A percentile compares a stretch with the other conserved stretches of the same genome.
phyloP scores from a whole-genome alignment of 2,888 invertebrate genomes.

The Cryptocheilus praepositus region DNA sequence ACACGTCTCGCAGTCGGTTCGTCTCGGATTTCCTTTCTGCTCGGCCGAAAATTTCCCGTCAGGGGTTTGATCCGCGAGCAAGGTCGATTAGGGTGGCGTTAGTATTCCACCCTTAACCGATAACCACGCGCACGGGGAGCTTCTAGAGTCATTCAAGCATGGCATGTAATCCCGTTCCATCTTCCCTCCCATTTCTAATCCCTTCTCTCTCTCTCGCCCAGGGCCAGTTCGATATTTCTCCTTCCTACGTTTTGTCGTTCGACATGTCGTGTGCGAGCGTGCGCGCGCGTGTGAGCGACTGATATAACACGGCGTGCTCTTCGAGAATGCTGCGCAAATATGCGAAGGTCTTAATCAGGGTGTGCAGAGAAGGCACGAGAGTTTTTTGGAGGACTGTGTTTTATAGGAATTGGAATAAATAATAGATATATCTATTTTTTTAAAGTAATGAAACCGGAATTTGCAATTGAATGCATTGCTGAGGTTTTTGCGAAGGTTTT shows the following conservation, averaged over 20 bases:
- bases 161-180: constrained; percentile 34
- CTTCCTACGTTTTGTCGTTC: constrained; percentile 11
- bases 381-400: too few species aligned
- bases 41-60: background rate
- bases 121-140: constrained; percentile 12
- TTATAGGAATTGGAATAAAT: too few species aligned
- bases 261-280: constrained; percentile 1
- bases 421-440: too few species aligned
- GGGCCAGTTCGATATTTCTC: constrained; percentile 11
- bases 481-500: too few species aligned
- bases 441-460: too few species aligned
- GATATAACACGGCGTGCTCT: too few species aligned
- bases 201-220: constrained; percentile 8
- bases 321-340: too few species aligned
- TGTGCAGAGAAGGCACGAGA: too few species aligned
- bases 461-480: too few species aligned
- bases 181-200: constrained; percentile 5
- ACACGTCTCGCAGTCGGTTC: background rate
- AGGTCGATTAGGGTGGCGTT: constrained; percentile 31
- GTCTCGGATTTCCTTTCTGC: background rate
- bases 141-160: constrained; percentile 36
- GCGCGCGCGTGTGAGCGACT: constrained; percentile 15
- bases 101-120: constrained; percentile 12
- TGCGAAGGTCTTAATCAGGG: too few species aligned
- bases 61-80: constrained; percentile 2